Base-by-base conservation (phyloP, 2,113 vertebrate species). In the Dissostichus mawsoni region DNA sequence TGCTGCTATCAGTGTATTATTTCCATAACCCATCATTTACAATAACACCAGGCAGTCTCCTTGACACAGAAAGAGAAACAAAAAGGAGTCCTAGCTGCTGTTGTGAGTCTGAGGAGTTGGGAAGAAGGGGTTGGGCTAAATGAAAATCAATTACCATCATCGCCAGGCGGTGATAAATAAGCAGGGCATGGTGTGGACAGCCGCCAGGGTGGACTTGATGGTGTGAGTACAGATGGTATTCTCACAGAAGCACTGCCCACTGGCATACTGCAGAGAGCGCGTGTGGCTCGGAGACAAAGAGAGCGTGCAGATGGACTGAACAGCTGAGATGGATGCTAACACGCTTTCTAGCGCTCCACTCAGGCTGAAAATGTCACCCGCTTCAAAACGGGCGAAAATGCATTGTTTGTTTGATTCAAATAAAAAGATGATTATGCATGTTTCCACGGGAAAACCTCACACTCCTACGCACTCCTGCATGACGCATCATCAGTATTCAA, bases 131-230 rank as follows among this genome's bases (percentile, higher is more conserved):
- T 70, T 69, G 58, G 76, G 66, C 75, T 86, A 83, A 87, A 87
- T 91, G 86, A 91, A 59, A 93, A 93, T 91, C 87, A 90, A 92
- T 93, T 89, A 90, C 83, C 79, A 84, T 82, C 81, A 65, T 76
- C 13, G 36, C 88, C 92, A 89, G 81, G 58, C 51, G 18, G 70
- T 87, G 90, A 93, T 90, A 91, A 92, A 91, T 85, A 91, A 90
- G 80, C 78, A 67, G 71, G 74, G 82, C 86, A 84, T 47, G 62
- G 63, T 57, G 74, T 85, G 89, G 90, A 90, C 78, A 78, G 82
- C 79, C 61, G 75, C 87, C 90, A 83, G 72, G 76, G 69, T 59
- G 80, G 89, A 84, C 83, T 57, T 80, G 80, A 89, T 84, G 87
- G 83, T 93, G 86, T 83, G 87, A 92, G 76, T 89, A 78, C 86